Evolutionary conservation across 2,113 vertebrate genomes (phyloP), one percentile per base, ranked within the genome.

Genomic region (Actenoides lindsayi): DNA sequence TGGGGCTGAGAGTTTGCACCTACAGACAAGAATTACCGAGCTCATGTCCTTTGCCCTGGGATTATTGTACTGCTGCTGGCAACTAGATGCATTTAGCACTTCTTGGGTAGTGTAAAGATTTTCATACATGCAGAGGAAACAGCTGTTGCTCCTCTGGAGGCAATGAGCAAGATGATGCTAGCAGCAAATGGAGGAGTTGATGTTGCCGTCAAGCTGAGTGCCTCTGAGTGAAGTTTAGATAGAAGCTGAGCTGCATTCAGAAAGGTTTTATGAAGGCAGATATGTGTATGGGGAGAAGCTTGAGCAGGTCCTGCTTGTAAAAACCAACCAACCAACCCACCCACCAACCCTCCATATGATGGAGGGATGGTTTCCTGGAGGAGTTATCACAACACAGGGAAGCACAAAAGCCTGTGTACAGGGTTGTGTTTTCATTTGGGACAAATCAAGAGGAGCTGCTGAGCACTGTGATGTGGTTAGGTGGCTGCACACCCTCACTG

Each of bases 371-470:
- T 46, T 79, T 80, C 16, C 16, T 4, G 31, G 37, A 35, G 51
- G 27, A 62, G 11, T 67, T 60, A 11, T 4, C 21, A 11, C 16
- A 84, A 39, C 10, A 5, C 5, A 42, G 46, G 35, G 35, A 77
- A 39, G 33, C 2, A 6, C 5, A 5, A 16, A 50, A 0, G 10
- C 2, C 2, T 46, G 4, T 25, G 14, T 59, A 6, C 2, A 56
- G 16, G 8, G 11, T 3, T 16, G 5, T 53, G 16, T 2, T 86
- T 83, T 57, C 37, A 37, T 23, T 9, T 77, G 14, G 19, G 53
- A 13, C 9, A 68, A 11, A 18, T 11, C 27, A 48, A 9, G 2
- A 35, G 35, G n/a, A 83, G 30, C 16, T 81, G 28, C 7, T 69
- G 42, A 4, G 56, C 10, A 9, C 30, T 20, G 10, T 48, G 63